A percentile compares a stretch with the other conserved stretches of the same genome.
These are phyloP conservation scores for Panthera uncia DNA, from an alignment of 2,113 vertebrate genomes.

Conservation along the genomic window DNA sequence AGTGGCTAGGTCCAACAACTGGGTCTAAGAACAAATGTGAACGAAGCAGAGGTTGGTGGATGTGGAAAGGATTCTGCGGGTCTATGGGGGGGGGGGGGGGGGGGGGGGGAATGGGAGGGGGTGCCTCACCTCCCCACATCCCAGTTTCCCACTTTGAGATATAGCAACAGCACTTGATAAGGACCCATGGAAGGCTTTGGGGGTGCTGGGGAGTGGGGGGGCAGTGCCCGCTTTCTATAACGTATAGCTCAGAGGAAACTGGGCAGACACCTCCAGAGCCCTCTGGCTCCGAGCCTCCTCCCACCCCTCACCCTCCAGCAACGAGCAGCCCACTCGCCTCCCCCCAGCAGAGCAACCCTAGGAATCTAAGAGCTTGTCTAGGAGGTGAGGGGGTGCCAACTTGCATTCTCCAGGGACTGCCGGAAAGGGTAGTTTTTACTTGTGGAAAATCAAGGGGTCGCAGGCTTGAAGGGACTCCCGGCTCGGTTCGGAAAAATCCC, in stretches of 20 bases:
- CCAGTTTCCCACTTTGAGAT: constrained; percentile 13
- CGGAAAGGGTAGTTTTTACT: background rate
- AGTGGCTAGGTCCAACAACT: background rate
- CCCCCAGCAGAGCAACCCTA: background rate
- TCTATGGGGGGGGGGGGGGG: background rate
- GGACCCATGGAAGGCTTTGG: background rate
- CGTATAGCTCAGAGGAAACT: background rate
- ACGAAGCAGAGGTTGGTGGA: background rate
- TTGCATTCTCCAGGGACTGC: background rate
- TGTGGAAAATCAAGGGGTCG: background rate
- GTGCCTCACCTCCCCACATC: background rate
- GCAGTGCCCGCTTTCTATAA: background rate
- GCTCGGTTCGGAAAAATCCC: constrained; percentile 2
- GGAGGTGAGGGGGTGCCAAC: background rate
- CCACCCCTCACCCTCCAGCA: background rate
- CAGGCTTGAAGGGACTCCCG: background rate
- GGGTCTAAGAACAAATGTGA: background rate
- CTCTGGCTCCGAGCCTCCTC: background rate
- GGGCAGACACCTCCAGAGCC: background rate
- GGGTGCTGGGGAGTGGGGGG: background rate
- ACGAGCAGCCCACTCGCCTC: background rate
- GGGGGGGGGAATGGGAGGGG: background rate
- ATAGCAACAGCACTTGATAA: background rate
- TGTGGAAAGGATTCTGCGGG: background rate
- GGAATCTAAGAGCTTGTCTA: background rate